A percentile compares a stretch with the other conserved stretches of the same genome.
phyloP scores from a whole-genome alignment of 2,888 invertebrate genomes.

The Melieria omissa region DNA sequence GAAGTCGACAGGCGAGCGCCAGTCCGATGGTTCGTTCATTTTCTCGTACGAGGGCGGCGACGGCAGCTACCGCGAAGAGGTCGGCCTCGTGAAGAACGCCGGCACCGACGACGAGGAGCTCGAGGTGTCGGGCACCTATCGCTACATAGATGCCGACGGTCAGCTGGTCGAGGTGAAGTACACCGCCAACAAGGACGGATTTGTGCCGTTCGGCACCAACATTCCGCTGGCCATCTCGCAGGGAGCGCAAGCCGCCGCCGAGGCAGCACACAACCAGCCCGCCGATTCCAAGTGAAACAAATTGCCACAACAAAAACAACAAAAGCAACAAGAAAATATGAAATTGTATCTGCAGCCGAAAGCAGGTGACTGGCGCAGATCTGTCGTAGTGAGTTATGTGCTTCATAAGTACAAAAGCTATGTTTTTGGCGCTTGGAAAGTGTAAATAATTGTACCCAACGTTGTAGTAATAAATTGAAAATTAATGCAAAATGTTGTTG shows the following conservation, averaged over 20 bases:
- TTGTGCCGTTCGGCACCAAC: conserved; percentile 61
- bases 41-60: conserved; percentile 61
- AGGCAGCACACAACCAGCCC: conserved; percentile 37
- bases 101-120: conserved; percentile 61
- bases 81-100: conserved; percentile 49
- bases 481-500: neutral
- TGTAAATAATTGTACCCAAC: neutral
- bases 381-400: neutral
- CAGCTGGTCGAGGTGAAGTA: conserved; percentile 59
- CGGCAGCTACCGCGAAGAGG: conserved; percentile 56
- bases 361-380: no score
- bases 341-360: no score
- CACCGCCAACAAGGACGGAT: conserved; percentile 64
- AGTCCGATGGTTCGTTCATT: conserved; percentile 59
- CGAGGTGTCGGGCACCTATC: conserved; percentile 60
- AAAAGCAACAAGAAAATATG: neutral
- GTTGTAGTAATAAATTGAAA: neutral
- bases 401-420: conserved; percentile 16
- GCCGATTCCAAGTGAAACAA: conserved; percentile 12
- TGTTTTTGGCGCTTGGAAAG: neutral
- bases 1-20: conserved; percentile 50
- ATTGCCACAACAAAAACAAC: neutral
- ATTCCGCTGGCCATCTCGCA: conserved; percentile 58
- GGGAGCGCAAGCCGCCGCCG: conserved; percentile 57
- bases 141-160: conserved; percentile 61